A percentile compares a stretch with the other conserved stretches of the same genome.
phyloP scores from a whole-genome alignment of 2,888 invertebrate species.

The Eledona agricola region DNA sequence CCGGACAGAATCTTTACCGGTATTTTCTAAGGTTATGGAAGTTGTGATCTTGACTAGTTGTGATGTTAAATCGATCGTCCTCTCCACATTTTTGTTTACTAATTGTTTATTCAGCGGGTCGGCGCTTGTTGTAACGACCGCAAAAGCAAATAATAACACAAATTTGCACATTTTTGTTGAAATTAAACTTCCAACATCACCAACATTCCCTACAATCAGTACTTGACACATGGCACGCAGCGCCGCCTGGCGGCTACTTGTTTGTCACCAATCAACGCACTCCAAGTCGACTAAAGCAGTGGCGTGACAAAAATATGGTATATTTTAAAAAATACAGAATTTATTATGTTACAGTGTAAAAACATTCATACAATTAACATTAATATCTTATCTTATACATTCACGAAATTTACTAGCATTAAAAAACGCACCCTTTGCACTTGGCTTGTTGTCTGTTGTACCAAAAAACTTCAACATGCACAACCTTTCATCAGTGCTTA shows the following conservation, averaged over 20 bases:
- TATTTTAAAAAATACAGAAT: too few species aligned
- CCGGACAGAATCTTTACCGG: constrained; percentile 75
- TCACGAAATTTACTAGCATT: too few species aligned
- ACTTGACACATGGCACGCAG: constrained; percentile 11
- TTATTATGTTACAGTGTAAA: too few species aligned
- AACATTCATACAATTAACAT: too few species aligned
- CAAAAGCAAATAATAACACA: constrained; percentile 37
- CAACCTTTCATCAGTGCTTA: constrained; percentile 17
- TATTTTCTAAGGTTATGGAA: constrained; percentile 85
- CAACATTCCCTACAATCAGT: constrained; percentile 29
- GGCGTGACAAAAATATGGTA: too few species aligned
- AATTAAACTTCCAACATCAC: constrained; percentile 34
- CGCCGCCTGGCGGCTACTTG: too few species aligned
- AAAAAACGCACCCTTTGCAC: too few species aligned
- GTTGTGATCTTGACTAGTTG: constrained; percentile 87
- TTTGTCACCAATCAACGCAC: too few species aligned
- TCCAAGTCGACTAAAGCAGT: too few species aligned
- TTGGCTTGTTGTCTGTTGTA: too few species aligned
- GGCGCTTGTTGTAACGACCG: constrained; percentile 36
- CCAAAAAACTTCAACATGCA: constrained; percentile 21
- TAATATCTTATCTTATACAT: too few species aligned
- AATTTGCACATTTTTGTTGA: constrained; percentile 45
- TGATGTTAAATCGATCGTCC: constrained; percentile 85
- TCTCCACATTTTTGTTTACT: constrained; percentile 81
- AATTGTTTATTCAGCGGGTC: constrained; percentile 67